Evolutionary conservation across 1,140 invertebrate species (phyloP), one percentile per base, ranked within the genome.

Genomic region (Archegozetes longisetosus): DNA sequence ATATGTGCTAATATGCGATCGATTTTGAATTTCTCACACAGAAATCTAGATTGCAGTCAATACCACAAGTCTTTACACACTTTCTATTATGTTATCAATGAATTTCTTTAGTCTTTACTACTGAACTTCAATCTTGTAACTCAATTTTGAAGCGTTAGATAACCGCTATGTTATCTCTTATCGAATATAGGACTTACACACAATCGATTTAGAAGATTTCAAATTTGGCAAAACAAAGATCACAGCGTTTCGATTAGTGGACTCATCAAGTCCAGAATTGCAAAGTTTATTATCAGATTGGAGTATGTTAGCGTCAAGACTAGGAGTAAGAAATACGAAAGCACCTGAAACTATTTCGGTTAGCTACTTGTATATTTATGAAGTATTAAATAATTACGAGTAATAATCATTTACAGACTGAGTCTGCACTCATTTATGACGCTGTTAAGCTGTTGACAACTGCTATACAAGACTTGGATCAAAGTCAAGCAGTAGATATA

Each of bases 191-290:
- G 69, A 71, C 59, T 53, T 69, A 17, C 67, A 67, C 20, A 68
- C 68, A 24, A 40, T 70, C 26, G 64, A 70, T 51, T 59, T 70
- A 14, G 66, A 67, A 48, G 62, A 67, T 26, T 70, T 69, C 50
- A 64, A 66, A 40, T 66, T 66, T 63, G 55, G 64, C 52, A 56
- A 63, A 20, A 62, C 68, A 12, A 65, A 65, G 51, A 69, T 71
- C 2, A 64, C 66, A 12, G 66, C 64, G 0, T 65, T 67, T 20
- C 25, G 61, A 24, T 57, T 93, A 59, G 80, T 90, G 1, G 84
- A 89, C 22, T 52, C 56, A 25, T 28, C 50, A n/a, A 54, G 23
- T 12, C 23, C 53, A 20, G 62, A 63, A 48, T 46, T 54, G 6
- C 20, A 55, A n/a, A 40, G 17, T 0, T 46, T 63, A 27, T 6